These are phyloP conservation scores for Cancer borealis DNA, from an alignment of 2,888 invertebrate species.

Conservation along the genomic window DNA sequence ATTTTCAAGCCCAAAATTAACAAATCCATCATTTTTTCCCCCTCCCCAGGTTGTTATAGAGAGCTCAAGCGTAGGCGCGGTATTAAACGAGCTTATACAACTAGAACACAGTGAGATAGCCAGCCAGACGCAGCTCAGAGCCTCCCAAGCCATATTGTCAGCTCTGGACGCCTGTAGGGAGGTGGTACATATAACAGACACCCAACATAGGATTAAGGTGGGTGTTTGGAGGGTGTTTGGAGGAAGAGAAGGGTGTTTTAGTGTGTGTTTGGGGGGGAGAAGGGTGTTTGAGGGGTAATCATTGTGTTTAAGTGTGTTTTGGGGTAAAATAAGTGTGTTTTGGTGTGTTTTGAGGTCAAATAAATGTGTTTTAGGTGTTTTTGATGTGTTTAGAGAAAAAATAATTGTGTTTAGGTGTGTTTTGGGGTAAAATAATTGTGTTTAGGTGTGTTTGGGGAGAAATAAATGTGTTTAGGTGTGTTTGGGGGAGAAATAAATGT, in stretches of 20 bases:
- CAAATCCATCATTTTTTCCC: too few species aligned
- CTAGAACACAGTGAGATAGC: conserved; percentile 89
- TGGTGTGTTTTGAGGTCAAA: too few species aligned
- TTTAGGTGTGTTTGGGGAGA: background rate
- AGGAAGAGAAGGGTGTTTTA: too few species aligned
- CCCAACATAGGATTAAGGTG: conserved; percentile 83
- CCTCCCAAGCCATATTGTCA: conserved; percentile 89
- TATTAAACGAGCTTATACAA: conserved; percentile 86
- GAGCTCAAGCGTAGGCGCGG: conserved; percentile 60
- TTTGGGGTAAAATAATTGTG: too few species aligned
- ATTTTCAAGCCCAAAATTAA: too few species aligned
- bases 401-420: too few species aligned
- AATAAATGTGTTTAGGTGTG: too few species aligned
- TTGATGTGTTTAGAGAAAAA: too few species aligned
- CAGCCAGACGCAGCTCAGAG: conserved; percentile 88
- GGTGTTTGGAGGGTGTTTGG: background rate
- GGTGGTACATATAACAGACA: conserved; percentile 92
- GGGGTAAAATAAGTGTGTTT: too few species aligned
- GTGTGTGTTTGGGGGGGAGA: too few species aligned
- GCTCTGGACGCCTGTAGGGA: conserved; percentile 93
- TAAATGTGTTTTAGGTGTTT: too few species aligned
- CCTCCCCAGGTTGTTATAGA: conserved; percentile 67
- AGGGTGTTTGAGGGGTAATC: background rate
- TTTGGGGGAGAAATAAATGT: too few species aligned
- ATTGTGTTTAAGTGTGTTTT: background rate